Evolutionary conservation across 2,113 vertebrate genomes (phyloP), one percentile per base, ranked within the genome.

Genomic region (Acrocephalus arundinaceus): DNA sequence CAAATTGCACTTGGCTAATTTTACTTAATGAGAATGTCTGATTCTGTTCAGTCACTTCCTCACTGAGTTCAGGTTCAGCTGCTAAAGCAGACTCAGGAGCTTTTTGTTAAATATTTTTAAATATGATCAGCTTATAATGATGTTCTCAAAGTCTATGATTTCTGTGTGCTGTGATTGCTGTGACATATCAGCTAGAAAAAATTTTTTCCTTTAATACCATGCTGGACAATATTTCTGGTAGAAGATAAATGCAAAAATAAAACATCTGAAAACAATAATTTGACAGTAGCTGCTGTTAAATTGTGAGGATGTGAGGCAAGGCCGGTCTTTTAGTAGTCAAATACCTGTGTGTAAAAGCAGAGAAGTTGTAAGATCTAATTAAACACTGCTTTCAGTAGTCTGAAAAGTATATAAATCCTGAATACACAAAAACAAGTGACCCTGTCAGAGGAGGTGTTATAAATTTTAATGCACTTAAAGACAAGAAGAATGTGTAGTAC

Each of bases 1-100:
- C 70, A 68, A 85, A 95, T 92, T 84, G 63, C 59, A 84, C 67
- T 85, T 89, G 54, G 78, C 78, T 97, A 73, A 93, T 96, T 97
- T 87, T 55, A 39, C 72, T 84, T 94, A 91, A 95, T 91, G 68
- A 93, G 83, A 88, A 55, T 86, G 82, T 85, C 92, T 97, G 88
- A 88, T 89, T 95, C 89, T 63, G 78, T 71, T 93, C 86, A 75
- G 84, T 84, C 57, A 39, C 86, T 92, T 93, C 68, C 80, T 95
- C 0, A 0, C 49, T 52, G 81, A 79, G 73, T 89, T 94, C 72
- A 76, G 74, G 75, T 89, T 95, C 86, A 91, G 90, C 84, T 89
- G 48, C 67, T 91, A 33, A 77, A 90, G 67, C 35, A 92, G 77
- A 87, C 54, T 25, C 85, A 63, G 39, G 62, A 97, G 85, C 45